Conservation (phyloP, 2,888 invertebrate genomes). For the Crioceris asparagi region DNA sequence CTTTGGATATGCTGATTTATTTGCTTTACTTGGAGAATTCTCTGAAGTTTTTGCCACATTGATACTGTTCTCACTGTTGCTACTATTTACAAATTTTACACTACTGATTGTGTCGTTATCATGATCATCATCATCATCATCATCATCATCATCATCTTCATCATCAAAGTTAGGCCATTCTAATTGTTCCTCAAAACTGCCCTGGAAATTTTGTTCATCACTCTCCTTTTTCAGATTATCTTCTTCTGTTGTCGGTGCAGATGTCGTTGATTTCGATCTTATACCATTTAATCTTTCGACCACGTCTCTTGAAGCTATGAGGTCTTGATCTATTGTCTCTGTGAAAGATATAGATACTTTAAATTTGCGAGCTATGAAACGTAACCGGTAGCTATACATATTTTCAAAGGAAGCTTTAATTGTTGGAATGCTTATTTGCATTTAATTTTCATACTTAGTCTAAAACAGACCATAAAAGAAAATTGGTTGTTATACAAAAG, state of each 20-base stretch:
- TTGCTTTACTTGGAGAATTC: too few species aligned
- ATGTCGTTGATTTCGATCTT: too few species aligned
- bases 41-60: too few species aligned
- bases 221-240: slow-evolving; percentile 5
- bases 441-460: too few species aligned
- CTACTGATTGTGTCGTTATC: slow-evolving; percentile 7
- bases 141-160: not conserved
- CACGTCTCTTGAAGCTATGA: slow-evolving; percentile 29
- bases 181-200: not conserved
- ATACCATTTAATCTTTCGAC: slow-evolving; percentile 20
- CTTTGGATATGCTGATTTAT: slow-evolving; percentile 30
- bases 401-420: too few species aligned
- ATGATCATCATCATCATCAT: not conserved
- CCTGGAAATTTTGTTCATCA: not conserved
- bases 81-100: slow-evolving; percentile 18
- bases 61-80: slow-evolving; percentile 1
- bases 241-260: slow-evolving; percentile 5
- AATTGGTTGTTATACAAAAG: too few species aligned
- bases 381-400: too few species aligned
- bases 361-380: too few species aligned
- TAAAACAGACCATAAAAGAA: too few species aligned
- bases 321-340: slow-evolving; percentile 32
- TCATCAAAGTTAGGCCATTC: not conserved
- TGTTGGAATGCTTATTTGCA: too few species aligned
- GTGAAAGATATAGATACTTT: too few species aligned